A percentile compares a stretch with the other conserved stretches of the same genome.
Conservation (phyloP, 2,113 vertebrate genomes). For the Craseonycteris thonglongyai region DNA sequence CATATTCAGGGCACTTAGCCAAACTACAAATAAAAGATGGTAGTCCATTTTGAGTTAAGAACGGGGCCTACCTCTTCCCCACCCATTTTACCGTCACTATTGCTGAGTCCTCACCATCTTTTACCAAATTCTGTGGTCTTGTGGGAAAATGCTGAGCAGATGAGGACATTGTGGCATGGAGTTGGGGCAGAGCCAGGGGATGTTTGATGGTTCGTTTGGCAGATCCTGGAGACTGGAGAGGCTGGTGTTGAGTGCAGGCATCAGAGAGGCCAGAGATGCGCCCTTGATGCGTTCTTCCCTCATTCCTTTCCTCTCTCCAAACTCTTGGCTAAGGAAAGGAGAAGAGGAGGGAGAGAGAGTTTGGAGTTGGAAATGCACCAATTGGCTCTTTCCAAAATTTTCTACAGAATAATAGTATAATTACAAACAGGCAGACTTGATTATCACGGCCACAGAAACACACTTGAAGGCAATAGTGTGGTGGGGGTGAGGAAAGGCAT, state of each 20-base stretch:
- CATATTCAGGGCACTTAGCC: too few species aligned
- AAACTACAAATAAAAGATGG: neutral
- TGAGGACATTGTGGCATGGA: neutral
- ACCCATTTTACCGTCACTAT: neutral
- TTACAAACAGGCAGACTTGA: conserved; percentile 29
- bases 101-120: neutral
- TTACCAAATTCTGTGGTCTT: neutral
- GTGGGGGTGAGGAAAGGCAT: neutral
- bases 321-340: neutral
- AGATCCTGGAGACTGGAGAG: neutral
- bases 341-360: neutral
- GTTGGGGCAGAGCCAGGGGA: neutral
- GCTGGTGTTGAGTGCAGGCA: neutral
- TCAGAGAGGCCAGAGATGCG: neutral
- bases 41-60: neutral
- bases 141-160: neutral
- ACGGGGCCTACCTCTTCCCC: neutral
- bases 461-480: conserved; percentile 27
- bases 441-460: conserved; percentile 28
- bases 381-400: conserved; percentile 40
- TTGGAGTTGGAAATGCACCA: conserved; percentile 4
- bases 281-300: neutral
- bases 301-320: neutral
- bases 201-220: neutral
- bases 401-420: conserved; percentile 38